Conservation (phyloP, 2,888 invertebrate genomes). For the Agrypnus murinus region DNA sequence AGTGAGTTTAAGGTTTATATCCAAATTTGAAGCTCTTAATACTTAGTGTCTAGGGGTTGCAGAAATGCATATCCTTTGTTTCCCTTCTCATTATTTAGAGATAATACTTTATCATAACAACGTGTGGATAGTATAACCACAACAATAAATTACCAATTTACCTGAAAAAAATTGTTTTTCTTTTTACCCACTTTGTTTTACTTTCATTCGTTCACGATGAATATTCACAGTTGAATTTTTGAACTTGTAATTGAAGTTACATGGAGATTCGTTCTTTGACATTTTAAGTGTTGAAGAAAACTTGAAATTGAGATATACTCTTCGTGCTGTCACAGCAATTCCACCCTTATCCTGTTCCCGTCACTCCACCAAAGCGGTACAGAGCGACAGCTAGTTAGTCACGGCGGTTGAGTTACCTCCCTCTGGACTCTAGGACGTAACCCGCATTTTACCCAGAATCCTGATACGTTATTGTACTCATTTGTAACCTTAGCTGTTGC, state of each 20-base stretch:
- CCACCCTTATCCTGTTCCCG: constrained; percentile 52
- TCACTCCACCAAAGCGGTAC: constrained; percentile 53
- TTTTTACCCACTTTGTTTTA: no score
- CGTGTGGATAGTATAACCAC: no score
- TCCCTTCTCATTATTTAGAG: no score
- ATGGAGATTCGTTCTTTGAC: constrained; percentile 22
- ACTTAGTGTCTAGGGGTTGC: no score
- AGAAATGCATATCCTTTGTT: no score
- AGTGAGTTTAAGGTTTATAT: no score
- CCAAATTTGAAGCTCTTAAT: no score
- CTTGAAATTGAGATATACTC: constrained; percentile 48
- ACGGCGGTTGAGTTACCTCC: constrained; percentile 64
- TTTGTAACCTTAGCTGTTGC: constrained; percentile 3
- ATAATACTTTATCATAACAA: no score
- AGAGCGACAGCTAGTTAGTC: constrained; percentile 65
- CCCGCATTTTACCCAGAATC: constrained; percentile 15
- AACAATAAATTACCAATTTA: no score
- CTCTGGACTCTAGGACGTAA: constrained; percentile 52
- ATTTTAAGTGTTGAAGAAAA: constrained; percentile 41
- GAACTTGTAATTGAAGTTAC: neutral
- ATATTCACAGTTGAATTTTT: no score
- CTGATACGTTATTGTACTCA: constrained; percentile 9
- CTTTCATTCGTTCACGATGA: no score
- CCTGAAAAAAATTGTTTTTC: no score
- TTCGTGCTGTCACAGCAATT: constrained; percentile 48